Conservation (phyloP, 2,113 vertebrate species). For the Nanorana parkeri region DNA sequence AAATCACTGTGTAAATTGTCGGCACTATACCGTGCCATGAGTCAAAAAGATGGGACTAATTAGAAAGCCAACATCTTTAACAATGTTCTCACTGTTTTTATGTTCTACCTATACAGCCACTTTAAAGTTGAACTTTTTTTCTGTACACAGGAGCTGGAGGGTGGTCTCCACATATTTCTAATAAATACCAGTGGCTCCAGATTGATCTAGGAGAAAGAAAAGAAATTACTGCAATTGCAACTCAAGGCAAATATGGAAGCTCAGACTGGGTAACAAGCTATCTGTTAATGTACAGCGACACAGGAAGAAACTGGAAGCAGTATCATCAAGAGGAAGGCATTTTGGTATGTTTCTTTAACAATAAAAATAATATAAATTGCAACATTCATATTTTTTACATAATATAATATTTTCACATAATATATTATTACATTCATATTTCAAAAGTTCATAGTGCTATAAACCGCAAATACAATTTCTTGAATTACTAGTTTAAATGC, state of each 20-base stretch:
- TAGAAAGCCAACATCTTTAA: no score
- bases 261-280: slow-evolving; percentile 91
- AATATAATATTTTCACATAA: no score
- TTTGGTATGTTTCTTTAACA: slow-evolving; percentile 77
- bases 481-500: slow-evolving; percentile 20
- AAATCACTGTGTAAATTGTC: no score
- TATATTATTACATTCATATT: not conserved
- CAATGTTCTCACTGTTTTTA: no score
- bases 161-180: slow-evolving; percentile 89
- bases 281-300: slow-evolving; percentile 90
- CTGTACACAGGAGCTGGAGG: slow-evolving; percentile 87
- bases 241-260: slow-evolving; percentile 92
- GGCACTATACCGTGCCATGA: no score
- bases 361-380: not conserved
- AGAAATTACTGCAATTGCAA: slow-evolving; percentile 84
- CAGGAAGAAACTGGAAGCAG: slow-evolving; percentile 90
- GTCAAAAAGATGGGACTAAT: no score
- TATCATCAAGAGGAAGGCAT: slow-evolving; percentile 89
- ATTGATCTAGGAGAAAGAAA: slow-evolving; percentile 88
- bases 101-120: not conserved
- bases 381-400: not conserved
- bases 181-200: slow-evolving; percentile 91
- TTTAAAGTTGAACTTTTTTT: slow-evolving; percentile 15
- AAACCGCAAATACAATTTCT: slow-evolving; percentile 21
- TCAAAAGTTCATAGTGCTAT: not conserved